Conservation (phyloP, 1,140 invertebrate species). For the Artemia franciscana region DNA sequence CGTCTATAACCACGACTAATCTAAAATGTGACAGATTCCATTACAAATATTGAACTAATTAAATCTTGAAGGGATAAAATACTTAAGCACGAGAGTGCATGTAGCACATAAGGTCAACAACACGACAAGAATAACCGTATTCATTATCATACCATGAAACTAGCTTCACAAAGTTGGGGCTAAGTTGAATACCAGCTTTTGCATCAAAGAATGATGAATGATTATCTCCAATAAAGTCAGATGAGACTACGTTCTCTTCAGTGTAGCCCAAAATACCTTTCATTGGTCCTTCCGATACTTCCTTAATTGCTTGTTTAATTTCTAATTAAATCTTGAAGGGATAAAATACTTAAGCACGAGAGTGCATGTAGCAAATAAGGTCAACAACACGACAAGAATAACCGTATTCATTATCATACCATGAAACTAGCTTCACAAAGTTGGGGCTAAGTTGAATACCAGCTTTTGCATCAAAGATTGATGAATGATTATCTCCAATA, state of each 20-base stretch:
- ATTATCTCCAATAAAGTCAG: slow-evolving; percentile 34
- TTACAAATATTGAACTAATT: too few relatives aligned
- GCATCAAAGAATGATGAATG: slow-evolving; percentile 43
- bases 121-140: slow-evolving; percentile 73
- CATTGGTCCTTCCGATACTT: slow-evolving; percentile 29
- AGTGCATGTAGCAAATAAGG: slow-evolving; percentile 66
- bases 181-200: slow-evolving; percentile 35
- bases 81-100: too few relatives aligned
- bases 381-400: slow-evolving; percentile 81
- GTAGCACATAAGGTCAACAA: slow-evolving; percentile 76
- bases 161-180: slow-evolving; percentile 32
- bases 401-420: slow-evolving; percentile 94
- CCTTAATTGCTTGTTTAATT: slow-evolving; percentile 27
- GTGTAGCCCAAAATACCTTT: slow-evolving; percentile 42
- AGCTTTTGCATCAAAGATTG: slow-evolving; percentile 83
- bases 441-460: slow-evolving; percentile 66
- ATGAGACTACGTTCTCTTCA: slow-evolving; percentile 41
- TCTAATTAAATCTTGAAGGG: too few relatives aligned
- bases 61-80: too few relatives aligned
- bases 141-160: slow-evolving; percentile 77
- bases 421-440: slow-evolving; percentile 73
- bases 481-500: slow-evolving; percentile 56
- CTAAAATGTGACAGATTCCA: too few relatives aligned
- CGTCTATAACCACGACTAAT: too few relatives aligned
- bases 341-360: too few relatives aligned